Base-by-base conservation (phyloP, 2,113 vertebrate genomes). In the Zosterops pallidus region DNA sequence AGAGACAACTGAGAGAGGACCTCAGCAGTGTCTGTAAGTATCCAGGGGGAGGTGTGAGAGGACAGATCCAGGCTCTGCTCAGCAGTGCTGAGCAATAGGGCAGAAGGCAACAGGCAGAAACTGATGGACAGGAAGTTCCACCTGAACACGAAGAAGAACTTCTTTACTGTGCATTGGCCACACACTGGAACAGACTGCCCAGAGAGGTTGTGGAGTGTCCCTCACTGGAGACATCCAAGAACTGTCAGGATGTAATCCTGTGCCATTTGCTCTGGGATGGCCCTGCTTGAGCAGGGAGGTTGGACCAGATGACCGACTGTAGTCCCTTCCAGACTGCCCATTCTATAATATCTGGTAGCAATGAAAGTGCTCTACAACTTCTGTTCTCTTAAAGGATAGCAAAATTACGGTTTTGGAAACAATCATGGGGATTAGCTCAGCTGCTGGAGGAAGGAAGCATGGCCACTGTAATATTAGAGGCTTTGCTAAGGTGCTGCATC, bases 101-200 rank as follows among this genome's bases (percentile, higher is more conserved):
- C 33, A 65, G 2, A 1, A 59, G 26, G 52, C 26, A 59, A 39
- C 0, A 0, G 28, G 52, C 53, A 68, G 24, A 60, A 68, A 53
- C 9, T 8, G n/a, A 35, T 26, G 20, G 29, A 60, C 13, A 15
- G 46, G 16, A 62, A 47, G 11, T 68, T 47, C 55, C 75, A 0
- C 13, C 7, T 41, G 60, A 82, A 37, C 6, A 14, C 3, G 2
- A 67, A 44, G 22, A 74, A 35, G 69, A 46, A 47, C 24, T 68
- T 18, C 16, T 56, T 42, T 14, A 46, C 11, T 47, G 47, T 35
- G 21, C 5, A 5, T 17, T 47, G 39, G 53, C 9, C 3, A 1
- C 2, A 4, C 29, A 31, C 47, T 69, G 79, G 20, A 55, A 23
- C 21, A 42, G 29, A 2, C 3, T 69, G 25, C 5, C 70, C 55